Percentiles rank a stretch among this genome's conserved stretches.
Evolutionary conservation across 1,140 invertebrate species (phyloP).

Genomic region (Drosophila tristis): DNA sequence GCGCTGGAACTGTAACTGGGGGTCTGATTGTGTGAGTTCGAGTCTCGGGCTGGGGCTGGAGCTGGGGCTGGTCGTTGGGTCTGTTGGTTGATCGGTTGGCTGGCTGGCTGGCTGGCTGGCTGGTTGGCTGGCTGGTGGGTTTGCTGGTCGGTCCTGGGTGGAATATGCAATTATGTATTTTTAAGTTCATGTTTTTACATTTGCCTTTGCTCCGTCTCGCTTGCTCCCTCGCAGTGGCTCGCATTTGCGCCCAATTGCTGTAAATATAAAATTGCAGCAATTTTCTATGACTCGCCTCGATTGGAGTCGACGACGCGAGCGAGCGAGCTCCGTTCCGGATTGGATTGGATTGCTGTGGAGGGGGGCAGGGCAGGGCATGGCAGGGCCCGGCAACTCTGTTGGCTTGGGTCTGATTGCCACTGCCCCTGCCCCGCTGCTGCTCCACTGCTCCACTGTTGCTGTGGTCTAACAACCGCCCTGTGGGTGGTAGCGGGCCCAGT

Average conservation of each 20-base stretch:
- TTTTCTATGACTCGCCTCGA: conserved; percentile 79
- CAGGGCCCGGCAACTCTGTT: conserved; percentile 40
- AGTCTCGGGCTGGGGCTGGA: conserved; percentile 1
- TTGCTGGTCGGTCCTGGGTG: conserved; percentile 42
- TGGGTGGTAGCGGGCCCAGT: conserved; percentile 76
- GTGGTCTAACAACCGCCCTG: conserved; percentile 70
- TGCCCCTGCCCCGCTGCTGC: conserved; percentile 8
- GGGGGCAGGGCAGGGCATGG: neutral
- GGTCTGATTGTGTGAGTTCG: conserved; percentile 34
- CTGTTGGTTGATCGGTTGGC: conserved; percentile 10
- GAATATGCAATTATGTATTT: conserved; percentile 83
- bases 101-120: conserved; percentile 12
- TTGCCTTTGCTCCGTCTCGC: conserved; percentile 53
- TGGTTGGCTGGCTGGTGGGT: neutral
- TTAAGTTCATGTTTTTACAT: conserved; percentile 81
- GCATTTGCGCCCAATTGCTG: conserved; percentile 70
- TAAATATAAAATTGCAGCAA: conserved; percentile 82
- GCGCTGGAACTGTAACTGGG: conserved; percentile 9
- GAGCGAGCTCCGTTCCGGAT: conserved; percentile 51
- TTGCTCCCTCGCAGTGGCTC: conserved; percentile 10
- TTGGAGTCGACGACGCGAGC: conserved; percentile 68
- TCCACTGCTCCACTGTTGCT: neutral
- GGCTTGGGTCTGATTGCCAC: conserved; percentile 53
- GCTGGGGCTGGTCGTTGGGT: conserved; percentile 1
- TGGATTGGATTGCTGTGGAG: neutral